These are phyloP conservation scores for Lophius piscatorius DNA, from an alignment of 2,113 vertebrate species.

Conservation along the genomic window DNA sequence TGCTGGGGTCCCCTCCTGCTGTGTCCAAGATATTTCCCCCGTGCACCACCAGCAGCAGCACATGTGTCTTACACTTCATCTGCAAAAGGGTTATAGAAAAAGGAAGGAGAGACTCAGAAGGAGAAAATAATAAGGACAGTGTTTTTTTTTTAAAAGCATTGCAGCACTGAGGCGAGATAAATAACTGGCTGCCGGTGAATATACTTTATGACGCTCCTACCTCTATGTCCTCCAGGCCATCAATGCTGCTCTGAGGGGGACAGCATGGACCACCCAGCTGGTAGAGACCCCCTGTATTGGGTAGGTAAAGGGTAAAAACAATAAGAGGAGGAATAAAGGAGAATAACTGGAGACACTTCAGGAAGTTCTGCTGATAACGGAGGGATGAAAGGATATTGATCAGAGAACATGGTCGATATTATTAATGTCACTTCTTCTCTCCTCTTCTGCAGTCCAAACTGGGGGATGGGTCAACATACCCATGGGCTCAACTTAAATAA, in stretches of 20 bases:
- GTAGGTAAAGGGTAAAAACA: conserved; percentile 2
- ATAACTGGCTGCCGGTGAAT: neutral
- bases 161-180: neutral
- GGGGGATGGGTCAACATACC: conserved; percentile 22
- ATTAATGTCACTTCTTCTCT: conserved; percentile 56
- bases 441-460: conserved; percentile 35
- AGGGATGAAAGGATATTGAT: conserved; percentile 63
- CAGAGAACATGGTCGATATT: conserved; percentile 42
- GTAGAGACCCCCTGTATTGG: conserved; percentile 80
- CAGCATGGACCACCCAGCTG: conserved; percentile 84
- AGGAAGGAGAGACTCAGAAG: conserved; percentile 5
- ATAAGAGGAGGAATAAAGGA: conserved; percentile 7
- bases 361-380: conserved; percentile 18
- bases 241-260: conserved; percentile 89
- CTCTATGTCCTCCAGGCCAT: conserved; percentile 89
- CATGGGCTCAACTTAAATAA: conserved; percentile 32
- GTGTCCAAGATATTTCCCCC: conserved; percentile 94
- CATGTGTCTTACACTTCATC: conserved; percentile 88
- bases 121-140: neutral
- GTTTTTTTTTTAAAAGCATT: neutral
- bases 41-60: conserved; percentile 92
- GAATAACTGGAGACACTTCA: conserved; percentile 23
- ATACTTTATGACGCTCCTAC: conserved; percentile 68
- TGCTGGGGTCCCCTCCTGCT: conserved; percentile 84
- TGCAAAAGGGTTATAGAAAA: conserved; percentile 56